Evolutionary conservation across 1,140 invertebrate genomes (phyloP), one percentile per base, ranked within the genome.

Genomic region (Aporrectodea caliginosa): DNA sequence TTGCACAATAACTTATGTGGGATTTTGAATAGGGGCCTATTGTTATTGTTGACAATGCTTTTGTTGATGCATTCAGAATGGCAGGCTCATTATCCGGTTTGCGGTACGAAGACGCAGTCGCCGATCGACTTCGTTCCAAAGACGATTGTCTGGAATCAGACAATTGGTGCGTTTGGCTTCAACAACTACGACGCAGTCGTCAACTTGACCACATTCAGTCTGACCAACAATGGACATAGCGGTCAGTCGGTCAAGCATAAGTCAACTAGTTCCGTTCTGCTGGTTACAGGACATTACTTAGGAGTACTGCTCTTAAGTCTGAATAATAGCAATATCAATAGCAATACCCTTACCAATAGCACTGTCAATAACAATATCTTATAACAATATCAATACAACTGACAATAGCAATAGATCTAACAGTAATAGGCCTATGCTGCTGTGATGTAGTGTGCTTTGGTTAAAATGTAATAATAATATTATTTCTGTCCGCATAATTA

Each of bases 221-320:
- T 72, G 2, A 72, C 70, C 70, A 72, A 72, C 70, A 72, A 72
- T 27, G 70, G 70, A 2, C 70, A 72, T 27, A 72, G n/a, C 70
- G 70, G 70, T 72, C 70, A 72, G 70, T 72, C 27, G 43, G 22
- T 58, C 6, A 58, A 58, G 43, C 43, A n/a, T 58, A 58, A 12
- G 6, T 22, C 6, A 58, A 58, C 43, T 58, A 58, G 43, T 12
- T 58, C 22, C 22, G 22, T 58, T 22, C 43, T 22, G 22, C 6
- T 58, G 43, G 43, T 12, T 58, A 58, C 43, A 22, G 6, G 43
- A 6, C 43, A 12, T 58, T 22, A 22, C 22, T 58, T 58, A n/a
- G n/a, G n/a, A n/a, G n/a, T n/a, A n/a, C n/a, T n/a, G n/a, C 43
- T 58, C 22, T 6, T 58, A 58, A 22, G 43, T 22, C 43, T 58